These are phyloP conservation scores for Chloroceryle aenea DNA, from an alignment of 2,113 vertebrate species.

Conservation along the genomic window DNA sequence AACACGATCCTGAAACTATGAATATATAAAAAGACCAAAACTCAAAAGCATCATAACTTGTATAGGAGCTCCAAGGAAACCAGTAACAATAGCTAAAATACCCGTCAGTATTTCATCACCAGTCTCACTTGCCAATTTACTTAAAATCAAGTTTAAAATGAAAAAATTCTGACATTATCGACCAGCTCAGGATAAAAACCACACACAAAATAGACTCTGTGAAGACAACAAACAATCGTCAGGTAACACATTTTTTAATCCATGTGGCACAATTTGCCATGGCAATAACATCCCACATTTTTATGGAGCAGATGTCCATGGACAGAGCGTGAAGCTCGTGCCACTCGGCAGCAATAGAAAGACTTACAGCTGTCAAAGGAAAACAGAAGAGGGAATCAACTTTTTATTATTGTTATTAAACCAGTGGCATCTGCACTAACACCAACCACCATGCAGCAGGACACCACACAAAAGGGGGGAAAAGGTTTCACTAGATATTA, in stretches of 20 bases:
- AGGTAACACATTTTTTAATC: constrained; percentile 27
- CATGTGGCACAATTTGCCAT: not conserved
- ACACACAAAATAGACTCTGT: not conserved
- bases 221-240: not conserved
- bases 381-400: constrained; percentile 49
- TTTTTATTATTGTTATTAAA: constrained; percentile 34
- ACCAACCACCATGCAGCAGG: not conserved
- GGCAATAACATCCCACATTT: not conserved
- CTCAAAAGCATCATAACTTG: not conserved
- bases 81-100: constrained; percentile 37
- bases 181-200: not conserved
- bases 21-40: constrained; percentile 15
- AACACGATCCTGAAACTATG: not conserved
- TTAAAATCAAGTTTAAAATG: not conserved
- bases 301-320: constrained; percentile 57
- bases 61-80: constrained; percentile 20
- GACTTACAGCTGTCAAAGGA: constrained; percentile 56
- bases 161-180: not conserved
- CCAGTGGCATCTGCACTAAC: not conserved
- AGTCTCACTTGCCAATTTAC: not conserved
- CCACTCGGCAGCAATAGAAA: constrained; percentile 3
- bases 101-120: not conserved
- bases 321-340: not conserved
- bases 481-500: not conserved
- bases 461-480: not conserved